A percentile compares a stretch with the other conserved stretches of the same genome.
Conservation (phyloP, 2,888 invertebrate genomes). For the Patella pellucida region DNA sequence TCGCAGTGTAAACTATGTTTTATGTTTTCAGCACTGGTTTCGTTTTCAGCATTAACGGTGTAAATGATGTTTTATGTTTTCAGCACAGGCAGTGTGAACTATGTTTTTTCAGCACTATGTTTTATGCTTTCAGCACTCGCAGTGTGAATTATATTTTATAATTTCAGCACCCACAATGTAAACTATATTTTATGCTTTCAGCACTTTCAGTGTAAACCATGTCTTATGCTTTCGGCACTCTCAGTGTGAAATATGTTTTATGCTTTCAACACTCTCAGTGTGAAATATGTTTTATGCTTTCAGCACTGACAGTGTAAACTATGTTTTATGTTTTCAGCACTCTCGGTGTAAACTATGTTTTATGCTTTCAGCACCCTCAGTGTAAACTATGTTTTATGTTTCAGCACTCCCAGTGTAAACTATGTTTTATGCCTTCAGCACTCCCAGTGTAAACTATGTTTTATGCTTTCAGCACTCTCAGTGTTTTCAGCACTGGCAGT, state of each 20-base stretch:
- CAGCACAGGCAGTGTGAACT: conserved; percentile 79
- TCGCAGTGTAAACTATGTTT: not conserved
- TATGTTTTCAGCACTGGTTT: not conserved
- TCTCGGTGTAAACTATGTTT: conserved; percentile 79
- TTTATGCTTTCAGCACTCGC: conserved; percentile 76
- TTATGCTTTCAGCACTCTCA: not conserved
- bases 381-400: not conserved
- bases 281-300: not conserved
- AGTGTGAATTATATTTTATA: not conserved
- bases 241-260: conserved; percentile 78
- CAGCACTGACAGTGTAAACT: not conserved
- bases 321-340: conserved; percentile 70
- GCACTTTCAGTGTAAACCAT: conserved; percentile 79
- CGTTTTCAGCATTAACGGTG: no score
- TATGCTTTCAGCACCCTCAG: conserved; percentile 74
- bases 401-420: no score
- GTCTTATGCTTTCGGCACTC: conserved; percentile 77
- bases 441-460: not conserved
- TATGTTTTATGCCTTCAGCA: not conserved
- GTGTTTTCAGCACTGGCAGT: conserved; percentile 76
- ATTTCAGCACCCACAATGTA: not conserved
- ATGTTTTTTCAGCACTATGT: no score
- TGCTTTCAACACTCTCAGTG: conserved; percentile 73
- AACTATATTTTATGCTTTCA: conserved; percentile 54
- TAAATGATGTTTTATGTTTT: conserved; percentile 22